A percentile compares a stretch with the other conserved stretches of the same genome.
Conservation (phyloP, 2,113 vertebrate species). For the Aix galericulata region DNA sequence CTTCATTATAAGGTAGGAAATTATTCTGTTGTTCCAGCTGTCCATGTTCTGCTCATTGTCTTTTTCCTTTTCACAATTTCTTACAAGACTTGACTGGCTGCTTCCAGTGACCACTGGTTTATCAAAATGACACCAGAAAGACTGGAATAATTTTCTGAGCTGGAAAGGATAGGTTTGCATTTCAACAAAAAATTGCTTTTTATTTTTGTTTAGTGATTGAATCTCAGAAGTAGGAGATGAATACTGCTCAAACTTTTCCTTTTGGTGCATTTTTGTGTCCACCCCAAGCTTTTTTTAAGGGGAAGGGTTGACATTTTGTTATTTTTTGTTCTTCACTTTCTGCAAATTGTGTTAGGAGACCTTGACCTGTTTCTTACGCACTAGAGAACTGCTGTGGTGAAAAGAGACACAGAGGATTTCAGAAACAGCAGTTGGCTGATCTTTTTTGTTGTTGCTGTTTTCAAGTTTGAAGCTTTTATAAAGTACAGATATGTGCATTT, state of each 20-base stretch:
- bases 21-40: not conserved
- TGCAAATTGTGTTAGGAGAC: not conserved
- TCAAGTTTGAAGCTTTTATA: not conserved
- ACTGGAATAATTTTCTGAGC: not conserved
- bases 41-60: not conserved
- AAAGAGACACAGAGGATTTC: not conserved
- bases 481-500: not conserved
- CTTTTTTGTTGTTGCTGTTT: not conserved
- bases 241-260: not conserved
- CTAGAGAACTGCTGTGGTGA: not conserved
- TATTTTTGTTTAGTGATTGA: not conserved
- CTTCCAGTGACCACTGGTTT: not conserved
- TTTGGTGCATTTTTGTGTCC: not conserved
- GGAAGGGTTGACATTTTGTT: not conserved
- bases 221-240: not conserved
- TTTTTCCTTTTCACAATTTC: not conserved
- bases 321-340: not conserved
- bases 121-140: not conserved
- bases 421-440: not conserved
- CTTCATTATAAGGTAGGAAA: not conserved
- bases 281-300: not conserved
- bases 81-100: not conserved
- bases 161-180: not conserved
- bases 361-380: not conserved
- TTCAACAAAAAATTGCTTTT: accelerated